Evolutionary conservation across 2,797 vertebrate species (phyloP).

Genomic region (Oryzias sinensis): DNA sequence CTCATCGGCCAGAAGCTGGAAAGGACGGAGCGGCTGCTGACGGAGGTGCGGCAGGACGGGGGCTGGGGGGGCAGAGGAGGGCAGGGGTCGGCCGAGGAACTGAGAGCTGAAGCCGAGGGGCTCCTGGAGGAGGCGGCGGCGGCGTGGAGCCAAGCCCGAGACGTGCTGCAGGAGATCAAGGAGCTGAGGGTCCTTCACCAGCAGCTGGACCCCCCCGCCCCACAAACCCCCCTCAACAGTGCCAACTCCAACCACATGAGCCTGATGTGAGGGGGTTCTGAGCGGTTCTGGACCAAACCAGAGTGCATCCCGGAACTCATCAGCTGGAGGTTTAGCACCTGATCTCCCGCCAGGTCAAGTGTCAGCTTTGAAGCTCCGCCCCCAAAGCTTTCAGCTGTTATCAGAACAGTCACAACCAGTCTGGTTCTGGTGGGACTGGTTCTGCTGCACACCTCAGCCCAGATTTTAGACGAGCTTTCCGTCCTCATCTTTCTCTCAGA

Average conservation of each 20-base stretch:
- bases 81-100: constrained; percentile 68
- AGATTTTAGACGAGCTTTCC: no score
- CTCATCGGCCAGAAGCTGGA: constrained; percentile 89
- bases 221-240: constrained; percentile 61
- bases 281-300: background rate
- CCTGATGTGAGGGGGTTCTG: constrained; percentile 72
- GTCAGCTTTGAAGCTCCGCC: background rate
- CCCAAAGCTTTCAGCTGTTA: background rate
- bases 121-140: constrained; percentile 86
- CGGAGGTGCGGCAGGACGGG: constrained; percentile 64
- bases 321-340: background rate
- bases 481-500: no score
- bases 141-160: constrained; percentile 86
- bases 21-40: constrained; percentile 88
- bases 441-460: no score
- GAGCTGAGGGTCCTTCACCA: constrained; percentile 85
- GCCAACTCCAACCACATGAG: constrained; percentile 80
- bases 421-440: background rate
- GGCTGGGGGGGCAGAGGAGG: constrained; percentile 51
- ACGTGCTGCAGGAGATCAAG: constrained; percentile 88
- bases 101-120: constrained; percentile 81
- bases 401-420: no score
- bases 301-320: no score
- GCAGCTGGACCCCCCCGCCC: constrained; percentile 72
- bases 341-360: background rate